These are phyloP conservation scores for Drosophila parabipectinata DNA, from an alignment of 1,140 invertebrate genomes.

Conservation along the genomic window DNA sequence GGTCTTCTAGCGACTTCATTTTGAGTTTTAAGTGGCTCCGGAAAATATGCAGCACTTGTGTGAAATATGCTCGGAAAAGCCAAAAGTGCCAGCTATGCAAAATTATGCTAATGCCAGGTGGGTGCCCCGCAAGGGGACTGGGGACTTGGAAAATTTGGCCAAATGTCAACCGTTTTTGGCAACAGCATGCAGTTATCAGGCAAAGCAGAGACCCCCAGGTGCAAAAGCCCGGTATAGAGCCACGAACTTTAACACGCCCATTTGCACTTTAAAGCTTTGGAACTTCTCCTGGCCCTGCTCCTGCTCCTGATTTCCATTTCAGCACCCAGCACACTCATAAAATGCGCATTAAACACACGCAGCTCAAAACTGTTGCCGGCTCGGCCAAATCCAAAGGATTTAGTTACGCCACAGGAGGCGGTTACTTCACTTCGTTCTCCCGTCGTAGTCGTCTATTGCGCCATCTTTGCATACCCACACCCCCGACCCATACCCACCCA, in stretches of 20 bases:
- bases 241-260: conserved; percentile 69
- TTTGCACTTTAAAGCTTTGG: conserved; percentile 64
- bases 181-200: conserved; percentile 57
- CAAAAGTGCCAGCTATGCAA: conserved; percentile 70
- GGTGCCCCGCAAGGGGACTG: not conserved
- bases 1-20: conserved; percentile 66
- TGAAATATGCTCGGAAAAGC: conserved; percentile 67
- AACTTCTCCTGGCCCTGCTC: conserved; percentile 1
- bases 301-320: conserved; percentile 4
- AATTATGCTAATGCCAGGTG: conserved; percentile 79
- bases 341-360: conserved; percentile 80
- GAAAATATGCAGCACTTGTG: conserved; percentile 73
- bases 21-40: conserved; percentile 71
- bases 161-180: conserved; percentile 57
- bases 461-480: conserved; percentile 72
- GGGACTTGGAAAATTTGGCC: conserved; percentile 29
- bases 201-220: conserved; percentile 25
- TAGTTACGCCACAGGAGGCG: conserved; percentile 77
- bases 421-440: conserved; percentile 54
- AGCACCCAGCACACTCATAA: conserved; percentile 65
- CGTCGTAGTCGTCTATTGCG: conserved; percentile 61
- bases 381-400: conserved; percentile 77
- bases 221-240: conserved; percentile 27
- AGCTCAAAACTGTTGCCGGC: conserved; percentile 57
- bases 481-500: no score